Evolutionary conservation across 1,140 invertebrate species (phyloP), one percentile per base, ranked within the genome.

Genomic region (Goniozus legneri): DNA sequence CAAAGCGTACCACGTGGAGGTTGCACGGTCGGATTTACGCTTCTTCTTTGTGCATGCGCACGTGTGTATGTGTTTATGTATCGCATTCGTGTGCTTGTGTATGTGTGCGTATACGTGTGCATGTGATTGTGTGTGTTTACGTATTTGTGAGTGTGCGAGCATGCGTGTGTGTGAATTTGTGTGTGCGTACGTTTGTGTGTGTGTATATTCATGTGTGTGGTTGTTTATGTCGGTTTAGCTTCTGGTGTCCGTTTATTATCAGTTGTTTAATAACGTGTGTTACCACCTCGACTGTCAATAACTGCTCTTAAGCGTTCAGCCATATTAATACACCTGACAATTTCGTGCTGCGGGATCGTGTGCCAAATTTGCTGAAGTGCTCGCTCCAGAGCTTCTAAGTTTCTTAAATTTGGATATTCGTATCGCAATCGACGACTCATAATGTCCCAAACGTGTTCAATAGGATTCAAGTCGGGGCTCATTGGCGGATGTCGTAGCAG

Each of bases 331-430:
- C 40, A 31, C 14, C 24, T 3, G 21, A 20, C 18, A 21, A 21
- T 43, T 4, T 27, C 24, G 10, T 10, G 24, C 24, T 47, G 44
- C 16, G 30, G 35, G 21, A 47, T 47, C 22, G 35, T 38, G 13
- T 39, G 12, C 44, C 36, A 47, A 31, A 38, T 39, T 38, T 16
- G 22, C 30, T 30, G 13, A 10, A 47, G 18, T 31, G 44, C 44
- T 16, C 36, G 35, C 14, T 39, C 44, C n/a, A 47, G 39, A 6
- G 35, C 34, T 7, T 34, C 24, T 33, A 47, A 39, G 13, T 22
- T 36, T 10, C 8, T 10, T 34, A 45, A 47, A 33, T 47, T 47
- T 15, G 35, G 44, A 31, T 38, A 47, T 7, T 47, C 19, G 2
- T 12, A 22, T 12, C 44, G 44, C 44, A 47, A 47, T 38, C 6